Evolutionary conservation across 2,113 vertebrate species (phyloP).

Genomic region (Sarotherodon lohbergeri): DNA sequence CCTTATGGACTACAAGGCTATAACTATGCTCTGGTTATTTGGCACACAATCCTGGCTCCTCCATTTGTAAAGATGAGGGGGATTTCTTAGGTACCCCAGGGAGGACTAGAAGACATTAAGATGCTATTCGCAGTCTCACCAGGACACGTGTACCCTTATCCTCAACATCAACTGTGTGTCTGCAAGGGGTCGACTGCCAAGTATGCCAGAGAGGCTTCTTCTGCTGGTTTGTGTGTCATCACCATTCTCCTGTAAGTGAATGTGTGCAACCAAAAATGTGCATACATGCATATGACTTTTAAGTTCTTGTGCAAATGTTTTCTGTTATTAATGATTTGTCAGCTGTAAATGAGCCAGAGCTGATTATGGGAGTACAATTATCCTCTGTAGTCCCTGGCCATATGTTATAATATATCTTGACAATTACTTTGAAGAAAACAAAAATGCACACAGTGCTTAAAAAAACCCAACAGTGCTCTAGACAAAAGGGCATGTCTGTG

Average conservation of each 20-base stretch:
- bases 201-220: background rate
- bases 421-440: background rate
- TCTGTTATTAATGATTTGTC: background rate
- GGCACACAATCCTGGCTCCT: background rate
- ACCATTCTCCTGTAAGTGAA: background rate
- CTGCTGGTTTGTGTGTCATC: background rate
- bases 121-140: slow-evolving; percentile 24
- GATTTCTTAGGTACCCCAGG: background rate
- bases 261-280: background rate
- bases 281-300: background rate
- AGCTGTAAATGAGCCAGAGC: background rate
- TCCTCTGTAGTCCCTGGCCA: background rate
- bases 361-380: background rate
- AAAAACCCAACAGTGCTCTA: background rate
- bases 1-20: background rate
- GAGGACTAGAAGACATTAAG: slow-evolving; percentile 12
- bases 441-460: background rate
- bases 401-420: background rate
- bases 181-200: background rate
- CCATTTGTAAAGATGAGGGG: slow-evolving; percentile 13
- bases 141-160: slow-evolving; percentile 27
- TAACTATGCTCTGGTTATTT: background rate
- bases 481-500: background rate
- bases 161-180: background rate
- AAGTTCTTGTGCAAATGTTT: background rate